Conservation (phyloP, 1,140 invertebrate species). For the Leptinotarsa defecta region DNA sequence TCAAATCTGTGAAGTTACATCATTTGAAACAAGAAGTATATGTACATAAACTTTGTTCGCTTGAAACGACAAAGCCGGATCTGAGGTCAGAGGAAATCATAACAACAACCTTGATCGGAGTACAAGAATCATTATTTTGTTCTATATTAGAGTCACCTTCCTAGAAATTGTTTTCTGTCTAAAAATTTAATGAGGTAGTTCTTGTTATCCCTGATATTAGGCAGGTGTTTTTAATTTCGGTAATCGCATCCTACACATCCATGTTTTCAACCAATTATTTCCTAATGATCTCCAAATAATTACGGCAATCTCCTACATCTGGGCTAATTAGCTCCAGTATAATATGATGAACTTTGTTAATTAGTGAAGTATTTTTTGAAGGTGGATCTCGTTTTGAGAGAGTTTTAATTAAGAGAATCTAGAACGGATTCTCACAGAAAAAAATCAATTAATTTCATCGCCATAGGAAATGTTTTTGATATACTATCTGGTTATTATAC, state of each 20-base stretch:
- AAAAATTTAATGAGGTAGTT: slow-evolving; percentile 13
- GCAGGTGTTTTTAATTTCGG: slow-evolving; percentile 15
- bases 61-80: not conserved
- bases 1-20: no score
- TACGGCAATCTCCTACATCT: slow-evolving; percentile 20
- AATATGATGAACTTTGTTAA: slow-evolving; percentile 24
- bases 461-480: no score
- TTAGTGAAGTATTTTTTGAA: slow-evolving; percentile 22
- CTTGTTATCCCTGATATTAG: slow-evolving; percentile 17
- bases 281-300: slow-evolving; percentile 28
- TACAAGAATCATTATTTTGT: not conserved
- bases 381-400: slow-evolving; percentile 19
- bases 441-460: not conserved
- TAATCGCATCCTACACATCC: slow-evolving; percentile 23
- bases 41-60: not conserved
- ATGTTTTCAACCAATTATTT: slow-evolving; percentile 27
- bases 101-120: not conserved
- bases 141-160: not conserved
- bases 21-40: not conserved
- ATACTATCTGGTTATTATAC: no score
- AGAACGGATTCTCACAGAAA: not conserved
- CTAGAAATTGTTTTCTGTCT: slow-evolving; percentile 5
- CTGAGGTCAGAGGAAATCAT: not conserved
- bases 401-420: not conserved
- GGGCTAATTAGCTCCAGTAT: slow-evolving; percentile 22